Evolutionary conservation across 2,797 vertebrate genomes (phyloP), one percentile per base, ranked within the genome.

Genomic region (Myotis planiceps): DNA sequence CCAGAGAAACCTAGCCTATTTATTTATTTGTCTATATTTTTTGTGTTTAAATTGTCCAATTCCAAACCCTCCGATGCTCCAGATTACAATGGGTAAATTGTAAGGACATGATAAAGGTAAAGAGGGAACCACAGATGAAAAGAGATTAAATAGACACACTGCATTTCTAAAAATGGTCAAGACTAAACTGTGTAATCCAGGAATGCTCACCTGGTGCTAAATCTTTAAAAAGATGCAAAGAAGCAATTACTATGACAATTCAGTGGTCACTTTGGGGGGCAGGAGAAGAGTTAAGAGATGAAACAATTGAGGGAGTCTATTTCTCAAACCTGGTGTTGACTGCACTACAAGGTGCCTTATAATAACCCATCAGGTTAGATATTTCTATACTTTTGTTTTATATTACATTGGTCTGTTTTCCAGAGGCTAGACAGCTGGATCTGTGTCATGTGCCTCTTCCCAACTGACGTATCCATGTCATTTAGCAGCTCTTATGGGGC

Each of bases 51-150:
- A 7, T 75, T 65, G 76, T 34, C 45, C 13, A 15, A 4, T 86
- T 74, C 85, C 27, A 90, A 79, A 65, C 18, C n/a, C 42, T 83
- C 45, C 21, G 66, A 63, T 72, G 90, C 7, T 55, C 71, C 45
- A 88, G 86, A 88, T 96, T 84, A 69, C 37, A 81, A 53, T 3
- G 66, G 78, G 60, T 84, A 90, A 85, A 3, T 58, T 18, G 18
- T 51, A 86, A 95, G 42, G 19, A 55, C 58, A 60, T 53, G 23
- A 85, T 89, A 78, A 42, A 39, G 15, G 19, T 12, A 5, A 16
- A 81, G 34, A 47, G 34, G 9, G 23, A 92, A 42, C 5, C 16
- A 6, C 9, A 71, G 25, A 72, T 27, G 15, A 74, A 45, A 91
- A 79, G 18, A 69, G 45, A 47, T 37, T 25, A 15, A 34, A 76